Evolutionary conservation across 23 tunicate genomes (phyloP), one percentile per base, ranked within the genome.

Genomic region (Aplidium turbinatum): DNA sequence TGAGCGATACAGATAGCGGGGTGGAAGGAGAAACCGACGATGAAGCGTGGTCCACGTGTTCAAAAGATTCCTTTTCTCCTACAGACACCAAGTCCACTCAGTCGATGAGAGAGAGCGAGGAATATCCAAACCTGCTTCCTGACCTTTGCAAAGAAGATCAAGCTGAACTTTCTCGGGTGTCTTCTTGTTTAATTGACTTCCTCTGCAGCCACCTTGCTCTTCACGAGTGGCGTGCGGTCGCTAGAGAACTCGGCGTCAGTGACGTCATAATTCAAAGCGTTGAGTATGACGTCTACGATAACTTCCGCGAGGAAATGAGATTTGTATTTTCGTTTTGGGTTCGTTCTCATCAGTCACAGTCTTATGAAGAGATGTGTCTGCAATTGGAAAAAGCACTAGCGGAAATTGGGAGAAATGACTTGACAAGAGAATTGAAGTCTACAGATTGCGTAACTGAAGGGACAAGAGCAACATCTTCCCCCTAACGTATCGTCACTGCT

Each of bases 151-250:
- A 40, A 4, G 28, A 38, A 5, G 38, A 38, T 29, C 19, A 69
- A 3, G 70, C 38, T 58, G 34, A 40, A n/a, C 29, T 80, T 9
- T 35, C 87, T 7, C 6, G 21, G 40, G 58, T 40, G 27, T 32
- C 57, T 0, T 18, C 73, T 4, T 18, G 6, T 27, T 32, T 81
- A 0, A 73, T 81, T 32, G 79, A 81, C 18, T 81, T 81, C 32
- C 70, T 72, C 6, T 71, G 87, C 30, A 42, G 21, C 9, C 63
- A 72, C 35, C 65, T 81, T 9, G 70, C n/a, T 48, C 61, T 79
- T 21, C 73, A 72, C 47, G 87, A 81, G 72, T 81, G 87, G 87
- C 54, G 87, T 30, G 57, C 87, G 25, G 87, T 81, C n/a, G 87
- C 87, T 7, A 63, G 87, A 26, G 87, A 81, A 22, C 63, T 81